These are phyloP conservation scores for Cephalopholis sonnerati DNA, from an alignment of 2,113 vertebrate species.

Conservation along the genomic window DNA sequence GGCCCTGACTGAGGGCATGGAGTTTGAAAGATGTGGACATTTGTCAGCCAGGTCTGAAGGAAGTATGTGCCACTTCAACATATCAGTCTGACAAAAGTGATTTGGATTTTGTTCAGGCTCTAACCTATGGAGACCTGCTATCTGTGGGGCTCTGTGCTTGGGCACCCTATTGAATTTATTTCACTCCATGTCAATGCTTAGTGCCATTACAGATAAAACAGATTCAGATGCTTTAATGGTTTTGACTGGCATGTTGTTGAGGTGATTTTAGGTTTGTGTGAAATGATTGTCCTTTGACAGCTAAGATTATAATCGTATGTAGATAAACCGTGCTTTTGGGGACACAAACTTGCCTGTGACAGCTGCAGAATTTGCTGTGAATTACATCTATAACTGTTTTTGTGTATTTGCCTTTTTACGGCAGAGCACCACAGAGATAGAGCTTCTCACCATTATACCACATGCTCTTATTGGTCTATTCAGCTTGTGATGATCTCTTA, in stretches of 20 bases:
- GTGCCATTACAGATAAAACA: background rate
- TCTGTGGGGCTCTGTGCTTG: background rate
- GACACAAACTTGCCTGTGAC: slow-evolving; percentile 1
- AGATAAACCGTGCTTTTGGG: background rate
- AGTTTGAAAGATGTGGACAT: background rate
- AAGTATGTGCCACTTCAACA: background rate
- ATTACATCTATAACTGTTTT: background rate
- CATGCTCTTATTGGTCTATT: slow-evolving; percentile 12
- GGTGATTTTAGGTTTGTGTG: background rate
- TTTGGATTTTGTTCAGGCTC: background rate
- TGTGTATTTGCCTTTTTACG: background rate
- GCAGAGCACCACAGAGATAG: background rate
- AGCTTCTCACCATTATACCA: background rate
- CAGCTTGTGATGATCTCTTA: slow-evolving; percentile 17
- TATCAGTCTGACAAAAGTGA: background rate
- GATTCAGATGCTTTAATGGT: background rate
- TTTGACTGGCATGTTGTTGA: background rate
- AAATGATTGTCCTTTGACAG: background rate
- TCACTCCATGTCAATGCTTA: background rate
- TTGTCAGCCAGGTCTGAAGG: background rate
- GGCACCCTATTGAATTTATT: background rate
- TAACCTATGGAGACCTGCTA: background rate
- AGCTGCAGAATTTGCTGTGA: background rate
- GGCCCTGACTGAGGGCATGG: background rate
- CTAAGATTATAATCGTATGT: background rate